Base-by-base conservation (phyloP, 2,888 invertebrate species). In the Eurytoma adleriae region DNA sequence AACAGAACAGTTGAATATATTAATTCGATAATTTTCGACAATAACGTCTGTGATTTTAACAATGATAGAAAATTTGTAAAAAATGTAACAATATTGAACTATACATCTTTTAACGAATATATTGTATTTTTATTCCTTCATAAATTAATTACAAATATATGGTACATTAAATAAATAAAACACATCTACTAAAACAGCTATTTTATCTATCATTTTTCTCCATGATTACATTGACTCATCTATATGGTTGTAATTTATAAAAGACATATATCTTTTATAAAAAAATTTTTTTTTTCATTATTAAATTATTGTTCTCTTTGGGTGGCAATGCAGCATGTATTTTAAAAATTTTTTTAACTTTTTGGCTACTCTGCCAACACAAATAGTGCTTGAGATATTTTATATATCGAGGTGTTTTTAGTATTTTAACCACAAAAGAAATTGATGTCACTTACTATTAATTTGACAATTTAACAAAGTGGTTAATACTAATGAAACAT, bases 121-220 rank as follows among this genome's bases (percentile, higher is more conserved):
- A 88, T 86, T 40, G 40, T 40, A 86, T 85, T 86, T 88, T 87
- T 84, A 79, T 86, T 88, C 87, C 84, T 84, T 82, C 85, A 86
- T 87, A 87, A 88, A 87, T 86, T 87, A 87, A 86, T 87, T 85
- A 86, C 84, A 89, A 88, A 88, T 85, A 84, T 84, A 85, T 87
- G 82, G 85, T 87, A 85, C 85, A 84, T 84, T 83, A 86, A 89
- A 87, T 84, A 86, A 86, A 86, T n/a, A n/a, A n/a, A n/a, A n/a
- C n/a, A 86, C 84, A 84, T 83, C 84, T 85, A 86, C 80, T 83
- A 85, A 24, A 24, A 84, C 83, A 86, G 84, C 83, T 86, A 84
- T 84, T 81, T 85, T 80, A 83, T 85, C 85, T 86, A 84, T 84
- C 83, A 81, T 83, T 82, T 83, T 83, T 85, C 85, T 86, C 85